Conservation (phyloP, 2,113 vertebrate species). For the Mungos mungo region DNA sequence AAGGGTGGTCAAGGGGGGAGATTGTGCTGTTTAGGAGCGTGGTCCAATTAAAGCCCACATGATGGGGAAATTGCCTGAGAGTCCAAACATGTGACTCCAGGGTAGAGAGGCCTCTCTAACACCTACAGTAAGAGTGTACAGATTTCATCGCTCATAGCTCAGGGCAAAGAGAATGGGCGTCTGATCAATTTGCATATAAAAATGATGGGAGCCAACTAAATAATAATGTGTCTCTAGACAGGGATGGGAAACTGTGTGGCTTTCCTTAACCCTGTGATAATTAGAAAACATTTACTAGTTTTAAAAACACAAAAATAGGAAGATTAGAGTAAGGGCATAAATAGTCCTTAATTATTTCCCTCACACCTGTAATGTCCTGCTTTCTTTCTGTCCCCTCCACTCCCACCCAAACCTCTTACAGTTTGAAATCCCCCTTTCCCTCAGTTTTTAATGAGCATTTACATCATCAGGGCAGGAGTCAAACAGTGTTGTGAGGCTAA, state of each 20-base stretch:
- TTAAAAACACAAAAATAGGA: background rate
- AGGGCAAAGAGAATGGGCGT: conserved; percentile 52
- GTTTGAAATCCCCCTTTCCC: background rate
- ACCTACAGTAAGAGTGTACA: conserved; percentile 53
- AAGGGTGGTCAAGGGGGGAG: conserved; percentile 70
- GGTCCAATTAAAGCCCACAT: conserved; percentile 64
- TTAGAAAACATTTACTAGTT: conserved; percentile 17
- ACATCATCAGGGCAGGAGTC: background rate
- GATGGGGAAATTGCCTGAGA: conserved; percentile 78
- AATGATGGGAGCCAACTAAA: conserved; percentile 18
- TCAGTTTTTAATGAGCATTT: conserved; percentile 11
- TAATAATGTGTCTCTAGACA: conserved; percentile 38
- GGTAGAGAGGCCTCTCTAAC: conserved; percentile 57
- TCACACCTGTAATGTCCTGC: background rate
- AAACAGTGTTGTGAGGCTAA: background rate
- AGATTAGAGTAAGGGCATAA: background rate
- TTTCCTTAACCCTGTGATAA: conserved; percentile 29
- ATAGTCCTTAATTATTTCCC: background rate
- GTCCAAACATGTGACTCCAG: conserved; percentile 81
- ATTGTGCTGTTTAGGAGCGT: conserved; percentile 67
- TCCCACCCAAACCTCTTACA: background rate
- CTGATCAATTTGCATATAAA: conserved; percentile 68
- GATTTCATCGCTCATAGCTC: conserved; percentile 67
- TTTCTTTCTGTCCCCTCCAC: background rate
- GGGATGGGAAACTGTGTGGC: background rate